A percentile compares a stretch with the other conserved stretches of the same genome.
phyloP scores from a whole-genome alignment of 1,140 invertebrate species.

The Tribolium castaneum region DNA sequence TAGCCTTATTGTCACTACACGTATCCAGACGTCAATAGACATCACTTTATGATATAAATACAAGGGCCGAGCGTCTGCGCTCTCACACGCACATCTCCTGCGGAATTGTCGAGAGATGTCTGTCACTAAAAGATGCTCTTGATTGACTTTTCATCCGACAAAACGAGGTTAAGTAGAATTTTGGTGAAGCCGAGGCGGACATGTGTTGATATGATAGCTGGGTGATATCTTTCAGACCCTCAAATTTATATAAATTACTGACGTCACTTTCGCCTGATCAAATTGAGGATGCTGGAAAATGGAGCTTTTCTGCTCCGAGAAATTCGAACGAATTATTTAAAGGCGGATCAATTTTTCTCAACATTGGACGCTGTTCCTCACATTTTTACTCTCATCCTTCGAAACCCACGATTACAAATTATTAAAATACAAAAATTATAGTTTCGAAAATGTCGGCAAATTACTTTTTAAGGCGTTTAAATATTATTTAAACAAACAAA shows the following conservation, averaged over 20 bases:
- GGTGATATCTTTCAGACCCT: not conserved
- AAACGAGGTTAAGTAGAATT: conserved; percentile 35
- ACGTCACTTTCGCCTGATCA: conserved; percentile 2
- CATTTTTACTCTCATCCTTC: too few relatives aligned
- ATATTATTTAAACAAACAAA: too few relatives aligned
- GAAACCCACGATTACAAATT: too few relatives aligned
- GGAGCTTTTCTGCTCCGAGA: not conserved
- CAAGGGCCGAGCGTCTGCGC: not conserved
- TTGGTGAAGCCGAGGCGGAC: not conserved
- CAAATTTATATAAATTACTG: conserved; percentile 4
- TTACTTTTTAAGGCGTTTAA: too few relatives aligned
- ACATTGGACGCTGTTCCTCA: too few relatives aligned
- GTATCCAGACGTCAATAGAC: conserved; percentile 20
- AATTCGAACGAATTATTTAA: not conserved
- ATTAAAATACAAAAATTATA: too few relatives aligned
- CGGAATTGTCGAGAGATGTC: conserved; percentile 16
- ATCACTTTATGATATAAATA: conserved; percentile 35
- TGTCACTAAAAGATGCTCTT: conserved; percentile 28
- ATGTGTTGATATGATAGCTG: conserved; percentile 6
- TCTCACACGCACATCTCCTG: not conserved
- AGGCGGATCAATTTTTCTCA: too few relatives aligned
- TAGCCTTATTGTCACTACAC: conserved; percentile 22
- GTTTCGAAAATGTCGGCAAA: too few relatives aligned
- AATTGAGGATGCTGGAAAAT: not conserved
- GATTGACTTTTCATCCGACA: conserved; percentile 30